Percentiles rank a stretch among this genome's conserved stretches.
Evolutionary conservation across 2,888 invertebrate species (phyloP).

Genomic region (Diabrotica balteata): DNA sequence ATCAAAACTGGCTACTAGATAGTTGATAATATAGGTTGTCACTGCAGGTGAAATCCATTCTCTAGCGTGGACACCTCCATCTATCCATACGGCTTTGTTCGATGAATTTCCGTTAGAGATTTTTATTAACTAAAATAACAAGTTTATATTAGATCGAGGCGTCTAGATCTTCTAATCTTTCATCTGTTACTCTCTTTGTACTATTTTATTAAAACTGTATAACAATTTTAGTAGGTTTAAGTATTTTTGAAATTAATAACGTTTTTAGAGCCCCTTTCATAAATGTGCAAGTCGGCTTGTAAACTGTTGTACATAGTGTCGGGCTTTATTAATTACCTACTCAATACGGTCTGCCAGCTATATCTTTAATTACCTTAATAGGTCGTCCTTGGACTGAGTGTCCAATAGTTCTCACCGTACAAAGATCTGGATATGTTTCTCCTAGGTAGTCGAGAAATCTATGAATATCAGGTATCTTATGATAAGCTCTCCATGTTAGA

Average conservation of each 20-base stretch:
- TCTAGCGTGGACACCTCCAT: slow-evolving; percentile 79
- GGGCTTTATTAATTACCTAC: too few species aligned
- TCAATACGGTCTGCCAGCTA: too few species aligned
- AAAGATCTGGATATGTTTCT: slow-evolving; percentile 74
- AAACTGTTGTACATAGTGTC: too few species aligned
- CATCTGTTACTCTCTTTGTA: too few species aligned
- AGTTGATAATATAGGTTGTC: slow-evolving; percentile 78
- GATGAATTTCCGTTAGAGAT: slow-evolving; percentile 72
- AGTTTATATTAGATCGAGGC: neutral
- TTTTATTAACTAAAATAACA: slow-evolving; percentile 53
- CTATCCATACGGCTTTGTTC: slow-evolving; percentile 68
- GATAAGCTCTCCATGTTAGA: slow-evolving; percentile 81
- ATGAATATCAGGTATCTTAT: slow-evolving; percentile 73
- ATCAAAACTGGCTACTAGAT: slow-evolving; percentile 73
- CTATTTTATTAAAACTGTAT: too few species aligned
- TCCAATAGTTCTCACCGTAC: slow-evolving; percentile 77
- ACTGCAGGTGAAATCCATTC: slow-evolving; percentile 89
- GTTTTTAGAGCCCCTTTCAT: too few species aligned
- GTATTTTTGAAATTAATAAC: neutral
- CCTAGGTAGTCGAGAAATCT: slow-evolving; percentile 76
- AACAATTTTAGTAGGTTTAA: neutral
- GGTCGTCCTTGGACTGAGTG: slow-evolving; percentile 76
- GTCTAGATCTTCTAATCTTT: too few species aligned
- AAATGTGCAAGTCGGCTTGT: too few species aligned
- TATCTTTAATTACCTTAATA: slow-evolving; percentile 66